Evolutionary conservation across 2,113 vertebrate species (phyloP).

Genomic region (Corvus hawaiiensis): DNA sequence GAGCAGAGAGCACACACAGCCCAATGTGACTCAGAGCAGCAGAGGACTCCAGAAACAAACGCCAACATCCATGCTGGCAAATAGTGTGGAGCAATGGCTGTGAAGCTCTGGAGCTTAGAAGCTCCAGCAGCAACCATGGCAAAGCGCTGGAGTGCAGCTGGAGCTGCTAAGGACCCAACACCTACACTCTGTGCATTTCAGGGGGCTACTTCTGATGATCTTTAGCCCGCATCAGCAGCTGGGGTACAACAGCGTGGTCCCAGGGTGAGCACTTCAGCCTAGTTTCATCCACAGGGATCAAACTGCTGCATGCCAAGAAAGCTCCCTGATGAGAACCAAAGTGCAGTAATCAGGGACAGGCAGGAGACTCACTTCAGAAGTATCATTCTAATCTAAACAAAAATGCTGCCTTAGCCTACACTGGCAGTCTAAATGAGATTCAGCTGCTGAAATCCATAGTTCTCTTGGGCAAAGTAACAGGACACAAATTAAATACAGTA

Average conservation of each 20-base stretch:
- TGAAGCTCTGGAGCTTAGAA: neutral
- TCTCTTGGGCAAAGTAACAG: neutral
- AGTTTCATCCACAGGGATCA: neutral
- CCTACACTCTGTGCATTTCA: neutral
- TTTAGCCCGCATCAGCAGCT: neutral
- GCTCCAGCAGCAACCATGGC: neutral
- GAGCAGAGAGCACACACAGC: neutral
- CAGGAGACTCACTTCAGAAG: neutral
- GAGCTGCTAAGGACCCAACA: neutral
- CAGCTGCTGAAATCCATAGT: neutral
- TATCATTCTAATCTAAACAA: neutral
- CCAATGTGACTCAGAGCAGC: neutral
- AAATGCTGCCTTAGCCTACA: neutral
- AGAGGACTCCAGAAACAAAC: neutral
- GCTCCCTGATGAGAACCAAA: neutral
- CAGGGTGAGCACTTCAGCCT: neutral
- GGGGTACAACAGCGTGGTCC: neutral
- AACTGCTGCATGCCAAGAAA: neutral
- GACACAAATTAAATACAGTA: neutral
- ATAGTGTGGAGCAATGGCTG: fast-evolving
- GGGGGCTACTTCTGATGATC: neutral
- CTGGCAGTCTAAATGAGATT: neutral
- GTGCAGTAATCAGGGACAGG: neutral
- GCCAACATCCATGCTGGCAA: neutral
- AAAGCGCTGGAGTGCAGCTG: neutral